phyloP scores from a whole-genome alignment of 2,113 vertebrate genomes.

The Sclerurus mexicanus region DNA sequence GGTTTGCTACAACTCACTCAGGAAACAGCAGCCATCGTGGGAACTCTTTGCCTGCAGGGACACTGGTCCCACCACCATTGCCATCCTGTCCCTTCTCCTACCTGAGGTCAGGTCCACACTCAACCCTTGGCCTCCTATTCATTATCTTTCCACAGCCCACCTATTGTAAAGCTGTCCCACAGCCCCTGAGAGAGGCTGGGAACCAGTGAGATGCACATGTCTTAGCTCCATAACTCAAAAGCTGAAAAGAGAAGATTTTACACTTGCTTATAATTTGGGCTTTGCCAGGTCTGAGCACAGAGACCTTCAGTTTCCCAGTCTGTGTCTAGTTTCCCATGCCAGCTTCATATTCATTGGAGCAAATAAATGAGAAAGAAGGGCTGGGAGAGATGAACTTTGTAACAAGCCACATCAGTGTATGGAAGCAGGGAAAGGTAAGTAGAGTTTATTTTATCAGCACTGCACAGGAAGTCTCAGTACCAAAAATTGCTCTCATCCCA shows the following conservation, averaged over 20 bases:
- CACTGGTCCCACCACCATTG: background rate
- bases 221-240: background rate
- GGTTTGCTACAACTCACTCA: background rate
- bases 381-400: background rate
- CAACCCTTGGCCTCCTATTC: background rate
- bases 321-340: background rate
- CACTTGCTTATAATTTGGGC: background rate
- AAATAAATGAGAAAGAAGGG: constrained; percentile 9
- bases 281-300: background rate
- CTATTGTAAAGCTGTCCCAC: background rate
- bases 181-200: background rate
- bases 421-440: constrained; percentile 17
- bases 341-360: background rate
- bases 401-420: background rate
- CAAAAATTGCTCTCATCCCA: constrained; percentile 19
- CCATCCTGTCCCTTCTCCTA: background rate
- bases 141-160: background rate
- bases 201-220: background rate
- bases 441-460: constrained; percentile 53
- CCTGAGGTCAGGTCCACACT: background rate
- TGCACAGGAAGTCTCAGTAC: constrained; percentile 25
- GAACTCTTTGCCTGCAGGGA: background rate
- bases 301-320: background rate
- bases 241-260: background rate
- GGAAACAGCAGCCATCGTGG: background rate